A percentile compares a stretch with the other conserved stretches of the same genome.
Conservation (phyloP, 1,140 invertebrate genomes). For the Cyclargus thomasi region DNA sequence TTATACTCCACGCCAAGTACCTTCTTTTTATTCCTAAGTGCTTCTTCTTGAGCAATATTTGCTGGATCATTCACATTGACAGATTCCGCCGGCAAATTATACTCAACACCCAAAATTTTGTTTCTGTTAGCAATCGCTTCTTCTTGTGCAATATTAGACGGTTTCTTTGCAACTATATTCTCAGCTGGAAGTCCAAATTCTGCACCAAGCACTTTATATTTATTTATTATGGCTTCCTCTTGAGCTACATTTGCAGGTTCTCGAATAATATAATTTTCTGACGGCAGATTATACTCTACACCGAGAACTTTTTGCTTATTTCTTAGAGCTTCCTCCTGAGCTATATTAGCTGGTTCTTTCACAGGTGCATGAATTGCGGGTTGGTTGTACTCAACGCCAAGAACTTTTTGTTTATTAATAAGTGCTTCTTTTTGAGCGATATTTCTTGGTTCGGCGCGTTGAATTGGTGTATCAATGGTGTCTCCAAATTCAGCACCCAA, state of each 20-base stretch:
- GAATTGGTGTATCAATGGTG: conserved; percentile 20
- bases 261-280: conserved; percentile 29
- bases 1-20: conserved; percentile 62
- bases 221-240: conserved; percentile 49
- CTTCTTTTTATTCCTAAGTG: conserved; percentile 54
- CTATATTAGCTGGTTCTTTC: conserved; percentile 46
- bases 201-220: conserved; percentile 24
- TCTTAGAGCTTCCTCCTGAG: conserved; percentile 54
- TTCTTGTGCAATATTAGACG: conserved; percentile 51
- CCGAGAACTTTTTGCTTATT: conserved; percentile 61
- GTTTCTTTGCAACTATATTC: conserved; percentile 33
- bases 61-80: conserved; percentile 34
- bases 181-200: conserved; percentile 20
- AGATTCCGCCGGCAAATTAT: conserved; percentile 38
- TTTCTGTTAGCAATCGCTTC: conserved; percentile 46
- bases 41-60: conserved; percentile 52
- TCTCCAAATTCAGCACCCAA: conserved; percentile 60
- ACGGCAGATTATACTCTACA: conserved; percentile 55
- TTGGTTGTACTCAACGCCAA: conserved; percentile 59
- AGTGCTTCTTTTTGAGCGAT: conserved; percentile 63
- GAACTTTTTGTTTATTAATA: conserved; percentile 53
- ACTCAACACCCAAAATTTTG: conserved; percentile 32
- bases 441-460: conserved; percentile 37
- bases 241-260: conserved; percentile 51
- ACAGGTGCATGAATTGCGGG: conserved; percentile 29